Base-by-base conservation (phyloP, 2,113 vertebrate species). In the Litocranius walleri region DNA sequence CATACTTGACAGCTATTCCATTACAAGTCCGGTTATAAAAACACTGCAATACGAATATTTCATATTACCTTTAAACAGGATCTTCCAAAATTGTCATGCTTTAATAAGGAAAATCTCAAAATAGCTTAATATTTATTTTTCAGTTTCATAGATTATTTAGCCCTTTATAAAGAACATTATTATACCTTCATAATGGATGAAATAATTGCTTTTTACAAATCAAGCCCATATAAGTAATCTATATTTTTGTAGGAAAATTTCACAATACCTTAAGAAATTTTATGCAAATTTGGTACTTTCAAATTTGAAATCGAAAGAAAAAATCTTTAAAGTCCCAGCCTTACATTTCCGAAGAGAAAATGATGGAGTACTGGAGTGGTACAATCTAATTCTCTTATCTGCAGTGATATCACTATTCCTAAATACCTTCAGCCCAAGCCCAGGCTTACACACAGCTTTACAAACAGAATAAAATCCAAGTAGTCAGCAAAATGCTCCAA, bases 21-120 rank as follows among this genome's bases (percentile, higher is more conserved):
- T 81, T 8, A 86, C 48, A 93, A 92, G 40, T 91, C 33, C 87
- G 59, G 54, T 82, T 92, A 88, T 17, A 56, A 89, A 96, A 95
- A 61, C 12, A 92, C 11, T 57, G 10, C 14, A 57, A 62, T 85
- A 67, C 27, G 83, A 16, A 88, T 94, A 50, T 80, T 97, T 96
- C 64, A 92, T 88, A 92, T 83, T 45, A 95, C 40, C 98, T 97
- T 91, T 71, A 95, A 97, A 67, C 9, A 2, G 57, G 94, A 90
- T 64, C 56, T 89, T 95, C 23, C 92, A 95, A 94, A 91, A 45
- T 57, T 86, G 33, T 61, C 85, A 82, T 89, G 40, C 94, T 62
- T 97, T 91, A 67, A 30, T 45, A 91, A 57, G 54, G 56, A 93
- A 89, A 88, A 50, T 92, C 33, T 86, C 82, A 71, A 96, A 96